phyloP scores from a whole-genome alignment of 2,888 invertebrate species.

The Ctenicera cuprea region DNA sequence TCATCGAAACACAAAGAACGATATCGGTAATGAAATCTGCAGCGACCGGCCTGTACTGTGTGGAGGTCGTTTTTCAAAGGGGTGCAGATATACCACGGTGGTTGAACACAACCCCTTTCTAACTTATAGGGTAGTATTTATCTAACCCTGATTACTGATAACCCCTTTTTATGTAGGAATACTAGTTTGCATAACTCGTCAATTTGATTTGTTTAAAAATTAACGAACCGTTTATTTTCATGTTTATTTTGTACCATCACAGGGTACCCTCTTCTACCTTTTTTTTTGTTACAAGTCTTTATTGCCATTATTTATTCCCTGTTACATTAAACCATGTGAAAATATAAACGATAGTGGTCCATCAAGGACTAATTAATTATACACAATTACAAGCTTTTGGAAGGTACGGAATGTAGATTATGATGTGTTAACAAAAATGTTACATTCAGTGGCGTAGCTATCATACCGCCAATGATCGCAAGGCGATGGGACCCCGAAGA shows the following conservation, averaged over 20 bases:
- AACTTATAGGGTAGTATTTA: slow-evolving; percentile 56
- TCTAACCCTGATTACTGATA: slow-evolving; percentile 56
- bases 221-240: slow-evolving; percentile 47
- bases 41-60: slow-evolving; percentile 50
- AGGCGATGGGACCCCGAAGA: no score
- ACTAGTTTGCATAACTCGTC: slow-evolving; percentile 53
- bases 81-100: slow-evolving; percentile 52
- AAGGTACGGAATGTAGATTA: no score
- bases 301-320: neutral
- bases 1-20: slow-evolving; percentile 62
- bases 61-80: slow-evolving; percentile 61
- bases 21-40: slow-evolving; percentile 64
- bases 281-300: neutral
- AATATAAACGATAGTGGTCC: neutral
- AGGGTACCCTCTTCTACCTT: slow-evolving; percentile 31
- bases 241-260: slow-evolving; percentile 34
- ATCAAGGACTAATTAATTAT: neutral
- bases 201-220: slow-evolving; percentile 51
- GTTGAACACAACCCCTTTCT: slow-evolving; percentile 57
- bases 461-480: no score
- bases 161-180: slow-evolving; percentile 53
- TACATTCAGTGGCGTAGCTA: no score
- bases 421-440: no score
- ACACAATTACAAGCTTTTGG: no score
- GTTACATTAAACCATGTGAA: neutral